Base-by-base conservation (phyloP, 2,888 invertebrate species). In the Eustalomyia histrio region DNA sequence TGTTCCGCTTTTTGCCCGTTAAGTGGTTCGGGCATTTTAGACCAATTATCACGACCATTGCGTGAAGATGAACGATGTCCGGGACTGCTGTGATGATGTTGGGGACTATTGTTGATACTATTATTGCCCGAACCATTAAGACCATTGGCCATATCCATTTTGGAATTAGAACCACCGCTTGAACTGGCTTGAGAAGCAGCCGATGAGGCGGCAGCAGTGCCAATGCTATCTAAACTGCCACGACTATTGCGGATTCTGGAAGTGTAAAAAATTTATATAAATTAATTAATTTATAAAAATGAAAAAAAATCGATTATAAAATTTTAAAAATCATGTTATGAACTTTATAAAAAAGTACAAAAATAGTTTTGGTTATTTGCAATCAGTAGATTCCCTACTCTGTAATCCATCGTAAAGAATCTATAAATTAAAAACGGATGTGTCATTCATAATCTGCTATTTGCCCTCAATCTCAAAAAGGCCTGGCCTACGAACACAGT, bases 191-290 rank as follows among this genome's bases (percentile, higher is more conserved):
- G 89, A 61, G 89, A 89, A 57, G 88, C 89, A 50, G 86, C 87
- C 12, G 89, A 89, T 55, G 89, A 88, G 82, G 89, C 86, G 6
- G 89, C 88, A 80, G 88, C 87, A 82, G 90, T 89, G 55, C 90
- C 89, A 83, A 91, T 88, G 83, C 90, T 90, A 67, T 91, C 90
- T 65, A 91, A 85, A 78, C 90, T 90, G 68, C 91, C 91, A 73
- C 90, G 90, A 86, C 91, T 91, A 83, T 88, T 90, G 81, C 91
- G 90, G 76, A 90, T 90, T 83, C 91, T 91, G 83, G 3, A 83
- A 85, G 9, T 6, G 29, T 6, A 29, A 29, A 6, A 29, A 29
- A 6, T 29, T 29, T 4, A 29, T 29, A 29, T 6, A 29, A 24
- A 55, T 33, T 52, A 14, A 17, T 43, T n/a, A n/a, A n/a, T n/a